A percentile compares a stretch with the other conserved stretches of the same genome.
Conservation (phyloP, 1,140 invertebrate genomes). For the Popillia japonica region DNA sequence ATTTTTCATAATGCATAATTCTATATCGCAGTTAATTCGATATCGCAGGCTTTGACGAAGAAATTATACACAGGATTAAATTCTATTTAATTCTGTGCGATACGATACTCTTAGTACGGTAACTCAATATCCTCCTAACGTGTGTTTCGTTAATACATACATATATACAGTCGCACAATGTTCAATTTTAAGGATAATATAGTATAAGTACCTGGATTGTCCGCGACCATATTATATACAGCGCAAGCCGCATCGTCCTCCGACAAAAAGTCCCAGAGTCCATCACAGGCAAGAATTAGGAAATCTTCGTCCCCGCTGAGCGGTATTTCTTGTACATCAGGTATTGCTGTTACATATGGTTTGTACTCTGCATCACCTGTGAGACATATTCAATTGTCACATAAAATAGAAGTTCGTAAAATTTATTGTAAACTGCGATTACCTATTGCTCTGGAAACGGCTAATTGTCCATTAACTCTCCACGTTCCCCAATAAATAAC, state of each 20-base stretch:
- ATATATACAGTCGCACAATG: too few species aligned
- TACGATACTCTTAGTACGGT: too few species aligned
- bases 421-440: slow-evolving; percentile 36
- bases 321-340: slow-evolving; percentile 78
- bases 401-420: not conserved
- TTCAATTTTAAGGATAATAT: too few species aligned
- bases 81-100: too few species aligned
- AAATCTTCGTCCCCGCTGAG: slow-evolving; percentile 90
- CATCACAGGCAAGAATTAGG: slow-evolving; percentile 90
- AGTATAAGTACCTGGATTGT: slow-evolving; percentile 64
- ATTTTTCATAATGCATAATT: too few species aligned
- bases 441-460: slow-evolving; percentile 90
- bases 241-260: slow-evolving; percentile 72
- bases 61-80: too few species aligned
- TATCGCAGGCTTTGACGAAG: too few species aligned
- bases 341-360: slow-evolving; percentile 83
- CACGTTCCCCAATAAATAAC: slow-evolving; percentile 77
- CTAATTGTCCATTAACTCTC: slow-evolving; percentile 86
- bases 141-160: too few species aligned
- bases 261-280: slow-evolving; percentile 88
- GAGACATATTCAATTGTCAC: slow-evolving; percentile 45
- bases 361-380: slow-evolving; percentile 86
- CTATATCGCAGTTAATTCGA: too few species aligned
- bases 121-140: too few species aligned
- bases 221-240: slow-evolving; percentile 69